phyloP scores from a whole-genome alignment of 1,140 invertebrate species.

The Bombus confusus region DNA sequence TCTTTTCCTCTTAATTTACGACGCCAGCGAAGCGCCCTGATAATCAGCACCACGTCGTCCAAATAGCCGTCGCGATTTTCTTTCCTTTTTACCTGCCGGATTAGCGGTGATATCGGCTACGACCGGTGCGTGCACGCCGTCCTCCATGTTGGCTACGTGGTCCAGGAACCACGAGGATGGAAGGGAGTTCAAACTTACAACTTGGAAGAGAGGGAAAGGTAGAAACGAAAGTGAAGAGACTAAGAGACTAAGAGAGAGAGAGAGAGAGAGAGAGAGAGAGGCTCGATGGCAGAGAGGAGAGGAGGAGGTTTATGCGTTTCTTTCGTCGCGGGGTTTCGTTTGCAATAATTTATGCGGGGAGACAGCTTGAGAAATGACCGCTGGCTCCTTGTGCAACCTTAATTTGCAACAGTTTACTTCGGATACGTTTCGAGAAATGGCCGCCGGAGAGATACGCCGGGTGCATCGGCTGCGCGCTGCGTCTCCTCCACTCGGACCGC shows the following conservation, averaged over 20 bases:
- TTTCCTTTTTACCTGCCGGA: constrained; percentile 60
- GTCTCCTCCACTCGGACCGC: constrained; percentile 58
- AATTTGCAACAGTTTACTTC: constrained; percentile 80
- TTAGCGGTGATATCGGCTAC: constrained; percentile 65
- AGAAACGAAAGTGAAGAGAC: constrained; percentile 18
- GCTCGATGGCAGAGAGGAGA: constrained; percentile 16
- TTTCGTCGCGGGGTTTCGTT: constrained; percentile 78
- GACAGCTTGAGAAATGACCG: constrained; percentile 80
- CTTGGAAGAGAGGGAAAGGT: constrained; percentile 18
- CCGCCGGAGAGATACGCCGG: constrained; percentile 63
- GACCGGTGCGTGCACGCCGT: constrained; percentile 1
- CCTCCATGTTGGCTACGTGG: not conserved
- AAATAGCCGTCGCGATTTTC: constrained; percentile 33
- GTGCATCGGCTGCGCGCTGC: constrained; percentile 26
- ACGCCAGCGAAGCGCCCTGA: constrained; percentile 20
- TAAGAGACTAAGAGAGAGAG: not conserved
- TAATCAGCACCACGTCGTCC: constrained; percentile 51
- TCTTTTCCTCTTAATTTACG: constrained; percentile 48
- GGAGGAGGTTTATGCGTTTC: constrained; percentile 76
- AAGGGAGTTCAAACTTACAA: not conserved
- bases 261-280: constrained; percentile 30
- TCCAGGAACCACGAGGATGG: not conserved
- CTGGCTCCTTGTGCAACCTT: constrained; percentile 79
- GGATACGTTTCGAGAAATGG: constrained; percentile 76
- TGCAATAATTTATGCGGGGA: constrained; percentile 80